Conservation (phyloP, 2,888 invertebrate species). For the Caprella mutica region DNA sequence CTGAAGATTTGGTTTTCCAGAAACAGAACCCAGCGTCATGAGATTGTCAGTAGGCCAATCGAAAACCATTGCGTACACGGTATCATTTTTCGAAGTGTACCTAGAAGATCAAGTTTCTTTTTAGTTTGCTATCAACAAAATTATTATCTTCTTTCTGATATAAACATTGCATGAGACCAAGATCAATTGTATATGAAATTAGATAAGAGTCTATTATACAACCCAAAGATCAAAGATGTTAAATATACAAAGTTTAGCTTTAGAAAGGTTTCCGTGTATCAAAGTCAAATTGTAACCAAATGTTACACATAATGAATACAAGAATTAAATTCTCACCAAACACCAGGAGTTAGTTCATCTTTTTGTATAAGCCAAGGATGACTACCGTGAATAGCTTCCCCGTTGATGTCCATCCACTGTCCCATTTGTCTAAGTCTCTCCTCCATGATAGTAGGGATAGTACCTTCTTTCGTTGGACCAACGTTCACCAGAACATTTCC, state of each 20-base stretch:
- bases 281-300: no score
- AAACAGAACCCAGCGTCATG: constrained; percentile 17
- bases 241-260: no score
- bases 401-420: constrained; percentile 64
- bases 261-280: no score
- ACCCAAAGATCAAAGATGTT: no score
- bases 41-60: constrained; percentile 28
- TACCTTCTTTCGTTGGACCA: constrained; percentile 80
- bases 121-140: no score
- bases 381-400: constrained; percentile 70
- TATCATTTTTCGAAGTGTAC: constrained; percentile 21
- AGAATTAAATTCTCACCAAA: no score
- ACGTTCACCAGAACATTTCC: constrained; percentile 77
- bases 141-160: no score
- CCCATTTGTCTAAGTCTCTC: constrained; percentile 65
- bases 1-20: constrained; percentile 6
- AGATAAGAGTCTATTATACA: no score
- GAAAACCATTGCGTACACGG: constrained; percentile 32
- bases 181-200: no score
- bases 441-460: constrained; percentile 66
- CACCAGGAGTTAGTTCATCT: constrained; percentile 54
- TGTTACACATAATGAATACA: no score
- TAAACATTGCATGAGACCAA: no score
- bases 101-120: no score
- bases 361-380: constrained; percentile 72